Evolutionary conservation across 2,113 vertebrate species (phyloP), one percentile per base, ranked within the genome.

Genomic region (Plectropomus leopardus): DNA sequence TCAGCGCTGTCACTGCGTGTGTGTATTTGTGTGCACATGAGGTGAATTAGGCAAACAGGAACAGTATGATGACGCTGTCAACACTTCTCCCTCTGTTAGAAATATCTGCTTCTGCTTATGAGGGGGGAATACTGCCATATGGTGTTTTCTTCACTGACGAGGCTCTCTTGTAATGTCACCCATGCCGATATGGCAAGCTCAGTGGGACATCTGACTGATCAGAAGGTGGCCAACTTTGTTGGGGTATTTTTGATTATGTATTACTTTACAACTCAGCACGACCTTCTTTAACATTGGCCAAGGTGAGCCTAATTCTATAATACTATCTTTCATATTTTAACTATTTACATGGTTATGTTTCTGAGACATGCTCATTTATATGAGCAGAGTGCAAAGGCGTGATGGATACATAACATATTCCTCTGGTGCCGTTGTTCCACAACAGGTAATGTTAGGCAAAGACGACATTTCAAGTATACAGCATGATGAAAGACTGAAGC

Each of bases 11-110:
- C 54, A n/a, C 34, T 11, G 45, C 59, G 71, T 11, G 48, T 73
- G 59, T 63, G 61, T 81, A 44, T 23, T 13, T 76, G 67, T 64
- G 66, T 53, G 74, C 11, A 19, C 42, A 54, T 5, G 5, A 78
- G 69, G 71, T 65, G 78, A 87, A 81, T 67, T 72, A 85, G 70
- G 72, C 78, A 80, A 84, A 88, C 76, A 77, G 75, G 76, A 80
- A 68, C 50, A 59, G 61, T 34, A 42, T 30, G 75, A 67, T 42
- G 76, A 86, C 10, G 60, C 60, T 74, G 72, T 84, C 73, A 83
- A 89, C 84, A 82, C 51, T 48, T 75, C 26, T 32, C 55, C 69
- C 34, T 75, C 71, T 67, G 78, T 72, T 78, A 24, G 57, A 84
- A 77, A 47, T 69, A 65, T 78, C 53, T 76, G 76, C 71, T 60